Conservation (phyloP, 64 coral and sea anemone species). For the Dendronephthya gigantea region DNA sequence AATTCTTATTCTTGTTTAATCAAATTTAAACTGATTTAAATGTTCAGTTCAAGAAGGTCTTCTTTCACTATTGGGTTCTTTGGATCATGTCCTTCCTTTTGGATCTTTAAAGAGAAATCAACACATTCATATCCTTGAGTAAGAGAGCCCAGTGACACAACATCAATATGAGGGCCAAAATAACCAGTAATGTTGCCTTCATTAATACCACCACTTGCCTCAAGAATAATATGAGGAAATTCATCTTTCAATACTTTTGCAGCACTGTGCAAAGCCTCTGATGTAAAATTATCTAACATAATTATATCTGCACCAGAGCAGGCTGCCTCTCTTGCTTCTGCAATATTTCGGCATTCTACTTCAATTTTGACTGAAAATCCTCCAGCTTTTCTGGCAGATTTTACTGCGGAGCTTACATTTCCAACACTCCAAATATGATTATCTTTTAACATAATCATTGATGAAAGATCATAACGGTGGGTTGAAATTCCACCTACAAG, state of each 20-base stretch:
- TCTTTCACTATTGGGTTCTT: constrained; percentile 54
- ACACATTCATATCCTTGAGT: constrained; percentile 68
- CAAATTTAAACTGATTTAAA: not conserved
- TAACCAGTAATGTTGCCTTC: constrained; percentile 54
- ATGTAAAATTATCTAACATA: constrained; percentile 87
- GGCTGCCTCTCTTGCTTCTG: constrained; percentile 70
- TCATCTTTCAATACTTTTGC: constrained; percentile 59
- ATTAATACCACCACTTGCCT: constrained; percentile 79
- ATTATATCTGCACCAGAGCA: constrained; percentile 68
- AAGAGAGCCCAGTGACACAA: constrained; percentile 69
- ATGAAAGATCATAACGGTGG: constrained; percentile 81
- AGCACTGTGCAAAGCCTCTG: constrained; percentile 48
- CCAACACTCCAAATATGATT: constrained; percentile 93
- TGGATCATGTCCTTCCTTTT: constrained; percentile 63
- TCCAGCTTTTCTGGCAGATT: constrained; percentile 60
- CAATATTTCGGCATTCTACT: constrained; percentile 85
- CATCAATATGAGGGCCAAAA: constrained; percentile 78
- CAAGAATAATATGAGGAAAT: constrained; percentile 66
- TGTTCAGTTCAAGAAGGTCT: not conserved
- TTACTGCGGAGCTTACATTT: constrained; percentile 53
- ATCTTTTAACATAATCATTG: constrained; percentile 98
- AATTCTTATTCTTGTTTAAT: too few relatives aligned
- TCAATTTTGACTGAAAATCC: constrained; percentile 95
- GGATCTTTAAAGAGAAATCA: constrained; percentile 89
- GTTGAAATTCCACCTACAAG: constrained; percentile 69